Conservation (phyloP, 30 jellyfish, hydroid and myxozoan genomes). For the Haliclystus octoradiatus region DNA sequence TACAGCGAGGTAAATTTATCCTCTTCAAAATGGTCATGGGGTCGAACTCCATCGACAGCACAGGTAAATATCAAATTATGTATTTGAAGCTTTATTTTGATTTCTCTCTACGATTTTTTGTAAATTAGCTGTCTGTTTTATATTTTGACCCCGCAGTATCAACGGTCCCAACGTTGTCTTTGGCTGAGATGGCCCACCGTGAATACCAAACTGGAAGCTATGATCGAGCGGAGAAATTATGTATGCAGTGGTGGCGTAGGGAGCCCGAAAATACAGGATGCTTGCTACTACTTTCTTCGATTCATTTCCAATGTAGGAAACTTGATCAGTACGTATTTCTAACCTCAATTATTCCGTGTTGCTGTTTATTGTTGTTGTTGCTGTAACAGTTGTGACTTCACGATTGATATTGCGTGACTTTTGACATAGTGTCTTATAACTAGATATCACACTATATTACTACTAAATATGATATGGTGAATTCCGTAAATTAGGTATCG, state of each 20-base stretch:
- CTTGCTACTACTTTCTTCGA: slow-evolving; percentile 79
- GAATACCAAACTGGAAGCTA: slow-evolving; percentile 93
- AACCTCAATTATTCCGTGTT: too few relatives aligned
- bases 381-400: too few relatives aligned
- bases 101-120: not conserved
- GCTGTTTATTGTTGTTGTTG: too few relatives aligned
- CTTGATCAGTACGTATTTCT: slow-evolving; percentile 74
- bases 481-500: too few relatives aligned
- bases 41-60: slow-evolving; percentile 59
- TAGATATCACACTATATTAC: too few relatives aligned
- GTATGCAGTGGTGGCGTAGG: slow-evolving; percentile 99
- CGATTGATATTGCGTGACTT: too few relatives aligned
- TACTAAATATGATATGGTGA: too few relatives aligned
- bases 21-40: slow-evolving; percentile 83
- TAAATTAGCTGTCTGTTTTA: not conserved
- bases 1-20: too few relatives aligned
- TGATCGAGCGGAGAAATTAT: slow-evolving; percentile 89
- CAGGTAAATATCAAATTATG: slow-evolving; percentile 40
- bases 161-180: slow-evolving; percentile 71
- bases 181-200: slow-evolving; percentile 96
- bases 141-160: slow-evolving; percentile 24
- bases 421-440: too few relatives aligned
- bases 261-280: slow-evolving; percentile 97
- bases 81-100: not conserved
- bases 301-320: slow-evolving; percentile 89